phyloP scores from a whole-genome alignment of 2,888 invertebrate species.

The Hanleya hanleyi region DNA sequence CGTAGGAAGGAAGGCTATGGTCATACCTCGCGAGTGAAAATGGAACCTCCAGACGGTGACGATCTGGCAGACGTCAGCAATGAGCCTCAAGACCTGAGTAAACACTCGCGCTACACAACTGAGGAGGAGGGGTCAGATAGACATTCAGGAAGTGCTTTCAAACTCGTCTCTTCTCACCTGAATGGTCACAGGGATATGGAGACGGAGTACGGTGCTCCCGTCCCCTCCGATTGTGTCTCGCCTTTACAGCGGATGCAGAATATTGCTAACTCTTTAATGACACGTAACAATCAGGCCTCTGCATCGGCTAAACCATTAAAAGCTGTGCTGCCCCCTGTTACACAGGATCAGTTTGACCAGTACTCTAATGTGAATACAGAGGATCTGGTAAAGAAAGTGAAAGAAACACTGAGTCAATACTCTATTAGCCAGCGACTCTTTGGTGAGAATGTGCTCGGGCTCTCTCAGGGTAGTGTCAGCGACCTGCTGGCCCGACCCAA shows the following conservation, averaged over 20 bases:
- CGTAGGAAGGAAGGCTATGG: background rate
- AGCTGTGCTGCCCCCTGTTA: conserved; percentile 97
- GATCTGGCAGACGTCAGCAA: conserved; percentile 48
- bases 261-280: conserved; percentile 95
- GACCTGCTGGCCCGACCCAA: conserved; percentile 97
- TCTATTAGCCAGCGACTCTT: conserved; percentile 95
- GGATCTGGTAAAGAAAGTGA: conserved; percentile 92
- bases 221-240: conserved; percentile 84
- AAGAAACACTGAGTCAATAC: conserved; percentile 75
- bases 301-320: conserved; percentile 89
- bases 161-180: conserved; percentile 83
- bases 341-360: conserved; percentile 98
- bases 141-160: conserved; percentile 80
- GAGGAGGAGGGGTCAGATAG: conserved; percentile 51
- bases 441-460: conserved; percentile 93
- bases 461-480: conserved; percentile 89
- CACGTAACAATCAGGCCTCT: conserved; percentile 55
- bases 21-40: conserved; percentile 38
- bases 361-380: conserved; percentile 98
- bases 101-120: background rate
- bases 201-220: conserved; percentile 78
- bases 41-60: conserved; percentile 59
- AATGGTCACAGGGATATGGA: conserved; percentile 49
- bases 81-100: conserved; percentile 9
- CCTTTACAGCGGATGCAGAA: conserved; percentile 98